These are phyloP conservation scores for Therioaphis trifolii DNA, from an alignment of 2,888 invertebrate species.

Conservation along the genomic window DNA sequence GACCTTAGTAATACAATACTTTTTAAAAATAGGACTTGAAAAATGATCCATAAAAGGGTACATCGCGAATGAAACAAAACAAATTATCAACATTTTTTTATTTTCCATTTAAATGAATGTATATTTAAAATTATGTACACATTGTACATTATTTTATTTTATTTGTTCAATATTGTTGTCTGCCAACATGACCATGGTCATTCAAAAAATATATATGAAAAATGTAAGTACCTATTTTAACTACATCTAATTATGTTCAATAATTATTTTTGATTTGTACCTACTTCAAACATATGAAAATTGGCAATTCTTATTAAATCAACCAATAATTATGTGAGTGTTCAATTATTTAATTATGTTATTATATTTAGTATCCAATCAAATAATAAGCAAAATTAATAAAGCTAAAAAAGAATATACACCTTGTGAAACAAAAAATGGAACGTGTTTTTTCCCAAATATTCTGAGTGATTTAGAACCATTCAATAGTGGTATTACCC, in stretches of 20 bases:
- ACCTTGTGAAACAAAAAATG: conserved; percentile 69
- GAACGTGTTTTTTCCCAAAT: conserved; percentile 75
- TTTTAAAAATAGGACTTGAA: conserved; percentile 60
- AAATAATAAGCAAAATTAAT: conserved; percentile 57
- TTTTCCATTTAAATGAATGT: conserved; percentile 29
- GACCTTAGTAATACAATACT: conserved; percentile 62
- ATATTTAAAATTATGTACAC: conserved; percentile 49
- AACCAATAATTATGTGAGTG: neutral
- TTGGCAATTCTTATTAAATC: neutral
- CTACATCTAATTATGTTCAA: neutral
- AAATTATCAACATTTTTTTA: neutral
- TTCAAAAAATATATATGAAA: conserved; percentile 48
- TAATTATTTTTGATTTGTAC: neutral
- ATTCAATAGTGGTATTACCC: conserved; percentile 79
- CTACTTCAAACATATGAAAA: neutral
- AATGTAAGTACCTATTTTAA: conserved; percentile 39
- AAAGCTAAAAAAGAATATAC: conserved; percentile 62
- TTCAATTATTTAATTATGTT: neutral
- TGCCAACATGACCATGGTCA: conserved; percentile 25
- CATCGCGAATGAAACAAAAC: conserved; percentile 6
- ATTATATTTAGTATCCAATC: conserved; percentile 54
- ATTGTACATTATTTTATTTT: conserved; percentile 53
- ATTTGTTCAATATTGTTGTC: conserved; percentile 23
- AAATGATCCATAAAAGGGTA: conserved; percentile 52
- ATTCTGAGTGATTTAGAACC: conserved; percentile 78